Percentiles rank a stretch among this genome's conserved stretches.
These are phyloP conservation scores for Sinopyrophorus schimmeli DNA, from an alignment of 2,888 invertebrate genomes.

Conservation along the genomic window DNA sequence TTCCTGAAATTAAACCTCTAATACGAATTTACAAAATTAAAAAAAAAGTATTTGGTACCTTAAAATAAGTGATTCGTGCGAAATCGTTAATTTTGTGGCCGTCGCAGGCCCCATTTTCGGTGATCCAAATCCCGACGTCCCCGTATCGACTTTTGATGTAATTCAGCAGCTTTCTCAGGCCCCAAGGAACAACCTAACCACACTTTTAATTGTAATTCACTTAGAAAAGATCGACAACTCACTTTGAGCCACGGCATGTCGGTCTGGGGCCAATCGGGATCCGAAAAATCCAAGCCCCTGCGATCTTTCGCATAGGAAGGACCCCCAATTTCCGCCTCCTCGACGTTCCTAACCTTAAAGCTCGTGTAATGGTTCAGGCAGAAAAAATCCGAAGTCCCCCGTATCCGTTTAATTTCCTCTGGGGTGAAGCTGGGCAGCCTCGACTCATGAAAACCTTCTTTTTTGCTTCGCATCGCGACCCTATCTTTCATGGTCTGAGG, in stretches of 20 bases:
- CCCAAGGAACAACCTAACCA: constrained; percentile 58
- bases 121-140: constrained; percentile 60
- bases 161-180: constrained; percentile 60
- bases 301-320: constrained; percentile 13
- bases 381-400: constrained; percentile 70
- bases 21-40: too few relatives aligned
- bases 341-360: not conserved
- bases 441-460: constrained; percentile 63
- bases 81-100: constrained; percentile 56
- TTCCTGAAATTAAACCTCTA: constrained; percentile 34
- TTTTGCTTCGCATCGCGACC: constrained; percentile 61
- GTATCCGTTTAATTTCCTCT: constrained; percentile 63
- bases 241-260: constrained; percentile 7
- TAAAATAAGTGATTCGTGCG: constrained; percentile 52
- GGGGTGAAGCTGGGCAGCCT: constrained; percentile 65
- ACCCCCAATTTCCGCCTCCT: not conserved
- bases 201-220: too few relatives aligned
- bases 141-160: constrained; percentile 53
- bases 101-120: constrained; percentile 63
- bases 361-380: constrained; percentile 77
- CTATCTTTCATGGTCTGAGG: constrained; percentile 65
- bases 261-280: constrained; percentile 4
- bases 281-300: not conserved
- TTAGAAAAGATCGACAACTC: too few relatives aligned
- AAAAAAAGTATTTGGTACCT: constrained; percentile 30